Base-by-base conservation (phyloP, 1,140 invertebrate genomes). In the Tenebrio molitor region DNA sequence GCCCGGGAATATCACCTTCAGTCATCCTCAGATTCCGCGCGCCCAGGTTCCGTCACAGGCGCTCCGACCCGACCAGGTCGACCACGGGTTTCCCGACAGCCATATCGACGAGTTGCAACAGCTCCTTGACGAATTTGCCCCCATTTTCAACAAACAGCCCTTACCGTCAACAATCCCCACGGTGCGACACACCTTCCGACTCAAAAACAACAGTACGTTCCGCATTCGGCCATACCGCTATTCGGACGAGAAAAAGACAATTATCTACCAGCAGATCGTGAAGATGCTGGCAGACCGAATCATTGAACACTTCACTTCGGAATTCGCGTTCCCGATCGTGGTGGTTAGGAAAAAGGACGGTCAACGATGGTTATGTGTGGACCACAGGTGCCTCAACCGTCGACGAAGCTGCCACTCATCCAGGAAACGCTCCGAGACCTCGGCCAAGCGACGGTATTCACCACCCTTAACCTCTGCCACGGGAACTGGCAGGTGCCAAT, bases 321-420 rank as follows among this genome's bases (percentile, higher is more conserved):
- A 77, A 7, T 84, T 78, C 50, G 76, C 78, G 0, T 78, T 76
- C 33, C 81, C 82, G 0, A 73, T 83, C 7, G 73, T 83, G 0
- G 34, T 82, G 4, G 81, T 84, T 0, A 78, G 74, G 16, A 84
- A 84, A 63, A 76, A 78, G 8, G 76, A 81, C 42, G 82, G 81
- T 8, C 68, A 67, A 0, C 46, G 77, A 7, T 34, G 83, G 10
- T 63, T 84, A 7, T 83, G 83, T 50, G 77, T 84, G 0, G 83
- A 85, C 63, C 84, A 74, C 63, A 58, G 83, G 3, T 73, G 65
- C 16, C 46, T 85, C 12, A 85, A 89, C 87, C 83, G 0, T 74
- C 67, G 5, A 72, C 76, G 8, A 80, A 82, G 10, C 77, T 83
- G 6, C 78, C 79, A 19, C 10, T 58, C 1, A 77, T 79, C 7